A percentile compares a stretch with the other conserved stretches of the same genome.
Conservation (phyloP, 2,113 vertebrate genomes). For the Prunella himalayana region DNA sequence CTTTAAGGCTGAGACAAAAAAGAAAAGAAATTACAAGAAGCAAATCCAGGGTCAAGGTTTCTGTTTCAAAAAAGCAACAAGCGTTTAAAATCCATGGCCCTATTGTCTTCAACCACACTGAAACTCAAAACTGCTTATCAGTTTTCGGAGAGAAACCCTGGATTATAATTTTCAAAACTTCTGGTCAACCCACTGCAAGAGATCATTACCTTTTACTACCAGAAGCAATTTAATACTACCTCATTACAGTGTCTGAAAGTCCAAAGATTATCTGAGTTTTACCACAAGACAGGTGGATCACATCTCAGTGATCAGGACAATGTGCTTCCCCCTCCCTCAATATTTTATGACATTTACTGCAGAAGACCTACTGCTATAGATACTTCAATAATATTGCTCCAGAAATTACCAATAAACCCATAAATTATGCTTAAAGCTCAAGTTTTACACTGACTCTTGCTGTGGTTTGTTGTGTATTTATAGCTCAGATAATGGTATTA, state of each 20-base stretch:
- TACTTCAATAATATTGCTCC: background rate
- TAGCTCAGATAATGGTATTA: background rate
- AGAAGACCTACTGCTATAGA: background rate
- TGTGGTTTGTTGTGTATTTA: background rate
- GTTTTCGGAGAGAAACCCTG: background rate
- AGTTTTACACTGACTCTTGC: background rate
- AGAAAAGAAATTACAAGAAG: background rate
- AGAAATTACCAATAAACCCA: background rate
- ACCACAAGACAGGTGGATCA: background rate
- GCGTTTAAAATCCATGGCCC: background rate
- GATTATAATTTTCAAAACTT: background rate
- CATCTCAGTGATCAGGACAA: background rate
- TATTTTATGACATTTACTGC: background rate
- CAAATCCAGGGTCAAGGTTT: background rate
- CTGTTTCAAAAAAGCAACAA: background rate
- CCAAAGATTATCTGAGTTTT: background rate
- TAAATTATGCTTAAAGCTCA: background rate
- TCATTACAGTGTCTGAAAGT: background rate
- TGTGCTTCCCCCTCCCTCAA: rapidly evolving
- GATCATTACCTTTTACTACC: background rate
- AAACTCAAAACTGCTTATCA: background rate
- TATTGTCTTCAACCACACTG: background rate
- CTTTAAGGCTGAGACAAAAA: background rate
- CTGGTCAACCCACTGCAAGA: background rate
- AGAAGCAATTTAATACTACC: background rate